Base-by-base conservation (phyloP, 1,140 invertebrate genomes). In the Tetragnatha versicolor region DNA sequence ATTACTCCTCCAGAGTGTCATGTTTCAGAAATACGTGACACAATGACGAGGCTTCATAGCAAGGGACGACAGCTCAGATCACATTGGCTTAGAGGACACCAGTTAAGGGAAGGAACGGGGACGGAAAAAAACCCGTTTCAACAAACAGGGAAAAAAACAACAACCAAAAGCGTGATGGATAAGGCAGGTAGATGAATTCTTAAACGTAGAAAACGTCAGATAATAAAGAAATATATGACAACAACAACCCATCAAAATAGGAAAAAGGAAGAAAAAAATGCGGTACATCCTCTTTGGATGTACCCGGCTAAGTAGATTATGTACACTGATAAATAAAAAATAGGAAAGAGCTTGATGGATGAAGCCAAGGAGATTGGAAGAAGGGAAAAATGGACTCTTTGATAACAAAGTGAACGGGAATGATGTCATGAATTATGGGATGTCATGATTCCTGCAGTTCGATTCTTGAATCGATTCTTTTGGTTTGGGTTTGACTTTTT, bases 181-280 rank as follows among this genome's bases (percentile, higher is more conserved):
- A 77, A 51, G 42, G 45, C 60, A 77, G 60, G 73, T 77, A 77
- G 73, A 77, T 77, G 73, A 77, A 77, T 77, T 77, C 73, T 77
- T 77, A 77, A 77, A 77, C 72, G 58, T 63, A 37, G 72, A 60
- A 63, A 47, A 75, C 33, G 73, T 77, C 73, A 77, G 73, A 77
- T 65, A 77, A 77, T 77, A 77, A 77, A 77, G 73, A 77, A 77
- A 77, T 77, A 77, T 77, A 49, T 63, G 73, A 77, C 73, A 66
- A 49, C 68, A 37, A 14, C 47, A 39, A 27, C 12, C 22, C 27
- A 31, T n/a, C n/a, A n/a, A n/a, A n/a, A n/a, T n/a, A n/a, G n/a
- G n/a, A n/a, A n/a, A n/a, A n/a, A 39, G 35, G 63, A 33, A 75
- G 33, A 37, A 77, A 65, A 61, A 70, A 35, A 47, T 39, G 14